A percentile compares a stretch with the other conserved stretches of the same genome.
These are phyloP conservation scores for Eumeta japonica DNA, from an alignment of 1,140 invertebrate genomes.

Conservation along the genomic window DNA sequence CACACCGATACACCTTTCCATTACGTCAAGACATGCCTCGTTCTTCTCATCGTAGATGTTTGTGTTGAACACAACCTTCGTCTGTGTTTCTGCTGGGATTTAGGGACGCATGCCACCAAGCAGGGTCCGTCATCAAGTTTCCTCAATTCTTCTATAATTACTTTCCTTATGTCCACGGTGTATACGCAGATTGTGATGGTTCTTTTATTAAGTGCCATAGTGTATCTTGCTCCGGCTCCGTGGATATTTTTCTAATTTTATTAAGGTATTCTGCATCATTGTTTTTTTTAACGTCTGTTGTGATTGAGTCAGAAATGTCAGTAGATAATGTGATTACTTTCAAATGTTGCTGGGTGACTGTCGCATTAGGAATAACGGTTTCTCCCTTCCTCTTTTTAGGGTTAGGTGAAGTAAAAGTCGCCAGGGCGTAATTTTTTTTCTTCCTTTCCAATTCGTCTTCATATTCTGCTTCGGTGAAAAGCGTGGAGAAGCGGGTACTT, in stretches of 20 bases:
- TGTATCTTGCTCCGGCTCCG: too few species aligned
- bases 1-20: constrained; percentile 4
- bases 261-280: constrained; percentile 5
- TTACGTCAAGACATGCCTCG: constrained; percentile 2
- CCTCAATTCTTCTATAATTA: too few species aligned
- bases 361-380: neutral
- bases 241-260: constrained; percentile 5
- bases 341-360: neutral
- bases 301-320: constrained; percentile 4
- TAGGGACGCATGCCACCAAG: too few species aligned
- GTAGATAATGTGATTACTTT: constrained; percentile 3
- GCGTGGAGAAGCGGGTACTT: constrained; percentile 1
- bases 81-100: too few species aligned
- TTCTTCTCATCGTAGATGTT: constrained; percentile 4
- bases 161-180: too few species aligned
- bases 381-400: constrained; percentile 4
- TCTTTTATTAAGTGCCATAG: too few species aligned
- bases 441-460: neutral
- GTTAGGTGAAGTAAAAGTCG: constrained; percentile 1
- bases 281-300: constrained; percentile 2
- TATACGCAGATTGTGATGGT: too few species aligned
- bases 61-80: constrained; percentile 5
- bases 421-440: constrained; percentile 1
- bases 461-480: too few species aligned
- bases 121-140: too few species aligned